Evolutionary conservation across 2,113 vertebrate species (phyloP).

Genomic region (Mormoops blainvillei): DNA sequence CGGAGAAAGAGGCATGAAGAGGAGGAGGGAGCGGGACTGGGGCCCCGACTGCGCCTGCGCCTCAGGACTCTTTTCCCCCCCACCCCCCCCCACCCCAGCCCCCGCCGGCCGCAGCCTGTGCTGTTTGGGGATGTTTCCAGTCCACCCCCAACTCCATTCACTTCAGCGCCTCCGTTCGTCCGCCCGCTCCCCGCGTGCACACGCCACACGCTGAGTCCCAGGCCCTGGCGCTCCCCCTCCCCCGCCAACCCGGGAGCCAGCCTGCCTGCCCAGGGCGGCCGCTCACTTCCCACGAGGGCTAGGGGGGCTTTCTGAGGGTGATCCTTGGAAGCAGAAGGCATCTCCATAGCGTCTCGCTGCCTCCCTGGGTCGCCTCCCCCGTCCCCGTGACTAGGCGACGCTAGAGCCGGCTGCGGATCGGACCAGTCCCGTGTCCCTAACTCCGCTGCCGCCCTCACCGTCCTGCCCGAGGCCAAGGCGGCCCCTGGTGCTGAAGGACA

Average conservation of each 20-base stretch:
- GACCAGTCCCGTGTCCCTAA: slow-evolving; percentile 44
- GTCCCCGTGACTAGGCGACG: slow-evolving; percentile 35
- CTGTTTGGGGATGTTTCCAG: slow-evolving; percentile 72
- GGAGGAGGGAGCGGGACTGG: slow-evolving; percentile 67
- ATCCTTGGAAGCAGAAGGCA: slow-evolving; percentile 12
- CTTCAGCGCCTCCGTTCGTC: slow-evolving; percentile 53
- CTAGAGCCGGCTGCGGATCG: slow-evolving; percentile 18
- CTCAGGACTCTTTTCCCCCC: slow-evolving; percentile 47
- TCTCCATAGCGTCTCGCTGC: slow-evolving; percentile 14
- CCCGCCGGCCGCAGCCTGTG: slow-evolving; percentile 56
- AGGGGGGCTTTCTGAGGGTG: slow-evolving; percentile 57
- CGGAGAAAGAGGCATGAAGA: slow-evolving; percentile 65
- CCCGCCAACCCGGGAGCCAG: background rate
- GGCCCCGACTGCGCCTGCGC: slow-evolving; percentile 73
- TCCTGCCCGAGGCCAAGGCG: slow-evolving; percentile 33
- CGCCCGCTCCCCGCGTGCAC: slow-evolving; percentile 42
- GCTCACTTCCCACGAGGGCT: background rate
- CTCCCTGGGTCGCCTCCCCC: background rate
- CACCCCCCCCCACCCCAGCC: slow-evolving; percentile 20
- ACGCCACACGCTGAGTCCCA: slow-evolving; percentile 43
- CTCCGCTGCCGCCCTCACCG: slow-evolving; percentile 36
- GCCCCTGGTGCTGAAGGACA: slow-evolving; percentile 70
- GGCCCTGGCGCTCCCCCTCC: slow-evolving; percentile 24
- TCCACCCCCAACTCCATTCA: slow-evolving; percentile 72
- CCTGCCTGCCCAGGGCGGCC: background rate